Evolutionary conservation across 2,113 vertebrate genomes (phyloP), one percentile per base, ranked within the genome.

Genomic region (Cochlearius cochlearius): DNA sequence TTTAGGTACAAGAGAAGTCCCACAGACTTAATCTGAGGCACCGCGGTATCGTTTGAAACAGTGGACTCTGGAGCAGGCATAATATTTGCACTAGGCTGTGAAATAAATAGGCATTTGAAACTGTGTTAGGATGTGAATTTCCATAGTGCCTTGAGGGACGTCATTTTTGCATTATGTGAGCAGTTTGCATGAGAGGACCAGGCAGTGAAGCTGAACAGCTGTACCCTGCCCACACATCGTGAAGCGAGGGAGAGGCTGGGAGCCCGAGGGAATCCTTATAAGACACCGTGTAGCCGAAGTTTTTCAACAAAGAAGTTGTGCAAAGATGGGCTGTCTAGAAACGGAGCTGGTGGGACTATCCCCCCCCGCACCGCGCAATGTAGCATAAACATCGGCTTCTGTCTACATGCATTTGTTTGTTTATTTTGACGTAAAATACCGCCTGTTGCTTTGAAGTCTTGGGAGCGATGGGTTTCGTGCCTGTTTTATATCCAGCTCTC

Each of bases 141-240:
- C 89, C 87, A 88, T 88, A 88, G 91, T 92, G 96, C 96, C 94
- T 95, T 77, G 95, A 95, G 94, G 95, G 92, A 72, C 7, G 30
- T 87, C 87, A 92, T 94, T 94, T 97, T 79, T 95, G 86, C 71
- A 55, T 90, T 82, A 82, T 85, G 89, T 66, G 96, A 94, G 7
- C 76, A 82, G 80, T 94, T 75, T 89, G 95, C 92, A 94, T 95
- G 91, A 91, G 89, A 88, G 91, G 97, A 91, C 86, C 94, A 95
- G 0, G 94, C 92, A 81, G 86, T n/a, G 92, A 86, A 87, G 86
- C 77, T 76, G 95, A 95, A 92, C 97, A 95, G 97, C 94, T 97
- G 96, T 97, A 95, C 96, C 96, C 92, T 96, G 95, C 94, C 94
- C 95, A 97, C 95, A 94, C 92, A 96, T 89, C 30, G 66, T 27